These are phyloP conservation scores for Oreochromis spilurus DNA, from an alignment of 2,113 vertebrate species.

Conservation along the genomic window DNA sequence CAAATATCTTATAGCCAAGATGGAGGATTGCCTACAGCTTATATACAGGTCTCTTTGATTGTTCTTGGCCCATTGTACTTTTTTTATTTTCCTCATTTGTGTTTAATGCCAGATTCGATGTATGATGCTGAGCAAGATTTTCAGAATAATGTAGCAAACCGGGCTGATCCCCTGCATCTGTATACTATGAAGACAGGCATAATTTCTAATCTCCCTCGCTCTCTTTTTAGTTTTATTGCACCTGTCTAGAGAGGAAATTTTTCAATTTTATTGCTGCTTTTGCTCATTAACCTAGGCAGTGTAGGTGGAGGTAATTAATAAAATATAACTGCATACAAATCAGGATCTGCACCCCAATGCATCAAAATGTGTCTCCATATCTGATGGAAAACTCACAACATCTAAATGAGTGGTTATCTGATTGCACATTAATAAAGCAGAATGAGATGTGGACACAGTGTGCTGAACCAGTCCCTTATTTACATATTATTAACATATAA, in stretches of 20 bases:
- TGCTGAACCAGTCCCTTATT: neutral
- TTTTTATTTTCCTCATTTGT: neutral
- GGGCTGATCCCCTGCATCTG: neutral
- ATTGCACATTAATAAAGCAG: neutral
- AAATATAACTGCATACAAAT: neutral
- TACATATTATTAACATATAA: constrained; percentile 32
- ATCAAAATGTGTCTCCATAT: neutral
- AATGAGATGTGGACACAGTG: neutral
- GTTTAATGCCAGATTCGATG: neutral
- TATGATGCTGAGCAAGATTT: accelerated
- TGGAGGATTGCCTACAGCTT: neutral
- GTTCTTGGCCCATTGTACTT: neutral
- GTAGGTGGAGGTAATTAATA: neutral
- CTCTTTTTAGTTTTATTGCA: neutral
- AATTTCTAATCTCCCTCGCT: neutral
- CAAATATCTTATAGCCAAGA: neutral
- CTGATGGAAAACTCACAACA: neutral
- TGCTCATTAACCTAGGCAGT: neutral
- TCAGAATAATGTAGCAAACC: neutral
- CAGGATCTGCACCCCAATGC: neutral
- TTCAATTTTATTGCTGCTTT: neutral
- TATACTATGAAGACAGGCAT: neutral
- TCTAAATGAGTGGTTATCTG: neutral
- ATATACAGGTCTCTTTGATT: neutral
- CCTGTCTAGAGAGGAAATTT: neutral